Base-by-base conservation (phyloP, 2,113 vertebrate species). In the Mustela nigripes region DNA sequence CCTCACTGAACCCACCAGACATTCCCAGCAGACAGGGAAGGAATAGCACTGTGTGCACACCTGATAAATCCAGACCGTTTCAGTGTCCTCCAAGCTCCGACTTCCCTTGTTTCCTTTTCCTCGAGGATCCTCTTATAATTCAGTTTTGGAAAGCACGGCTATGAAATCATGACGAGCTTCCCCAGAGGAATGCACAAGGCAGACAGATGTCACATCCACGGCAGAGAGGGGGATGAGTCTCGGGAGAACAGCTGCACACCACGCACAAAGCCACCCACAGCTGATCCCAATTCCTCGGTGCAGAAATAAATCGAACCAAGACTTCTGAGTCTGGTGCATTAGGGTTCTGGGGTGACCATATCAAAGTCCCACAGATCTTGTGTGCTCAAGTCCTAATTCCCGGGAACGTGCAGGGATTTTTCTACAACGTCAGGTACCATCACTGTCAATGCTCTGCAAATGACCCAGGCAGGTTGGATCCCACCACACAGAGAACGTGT, bases 271-370 rank as follows among this genome's bases (percentile, higher is more conserved):
- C 3, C 1, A 7, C 15, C 24, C 45, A 7, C 8, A 21, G 22
- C 8, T 53, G 14, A n/a, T 71, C 53, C 50, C 33, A 7, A 5
- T 28, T 16, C 33, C 16, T 10, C 10, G 12, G 11, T 36, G 8
- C 33, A 18, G 65, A 14, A 16, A 84, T 48, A 9, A 22, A 65
- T 9, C 4, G 0, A 19, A 15, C 7, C 4, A n/a, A 14, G 33
- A 9, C 21, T 22, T 50, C n/a, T 16, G 31, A 50, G 12, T 2
- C 7, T 2, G 1, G 15, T 1, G 1, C 16, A 7, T 63, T 19
- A 4, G 5, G 16, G 21, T 45, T 10, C 60, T 33, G 18, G 26
- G 26, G 18, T 42, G 11, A 26, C 36, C 36, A 11, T 33, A 21
- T 12, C 26, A 21, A 7, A 6, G 4, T 19, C 5, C 39, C 26